Evolutionary conservation across 1,140 invertebrate genomes (phyloP).

Genomic region (Papilio polytes): DNA sequence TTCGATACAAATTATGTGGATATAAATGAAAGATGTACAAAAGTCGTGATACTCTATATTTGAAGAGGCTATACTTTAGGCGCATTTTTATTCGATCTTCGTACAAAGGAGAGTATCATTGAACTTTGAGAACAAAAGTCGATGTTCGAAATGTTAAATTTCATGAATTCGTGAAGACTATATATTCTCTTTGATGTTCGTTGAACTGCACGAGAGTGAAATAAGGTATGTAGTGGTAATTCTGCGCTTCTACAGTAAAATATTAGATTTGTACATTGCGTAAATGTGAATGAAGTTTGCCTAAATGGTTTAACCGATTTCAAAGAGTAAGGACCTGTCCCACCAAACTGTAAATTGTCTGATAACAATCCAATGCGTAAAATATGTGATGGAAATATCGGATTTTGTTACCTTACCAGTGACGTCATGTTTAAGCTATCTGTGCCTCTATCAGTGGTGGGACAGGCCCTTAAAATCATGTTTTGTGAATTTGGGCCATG

Average conservation of each 20-base stretch:
- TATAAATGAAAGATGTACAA: background rate
- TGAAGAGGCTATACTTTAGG: background rate
- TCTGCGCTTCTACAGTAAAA: background rate
- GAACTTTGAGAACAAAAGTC: background rate
- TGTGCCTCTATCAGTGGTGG: too few relatives aligned
- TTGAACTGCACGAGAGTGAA: constrained; percentile 15
- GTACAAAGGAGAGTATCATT: constrained; percentile 1
- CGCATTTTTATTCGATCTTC: constrained; percentile 6
- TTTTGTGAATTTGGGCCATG: too few relatives aligned
- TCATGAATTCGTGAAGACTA: constrained; percentile 13
- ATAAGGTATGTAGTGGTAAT: background rate
- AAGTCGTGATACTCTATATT: background rate
- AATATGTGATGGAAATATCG: too few relatives aligned
- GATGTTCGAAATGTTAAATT: constrained; percentile 5
- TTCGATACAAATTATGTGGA: background rate
- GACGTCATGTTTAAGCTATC: too few relatives aligned
- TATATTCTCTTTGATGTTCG: background rate
- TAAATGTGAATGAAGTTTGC: too few relatives aligned
- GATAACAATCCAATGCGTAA: too few relatives aligned
- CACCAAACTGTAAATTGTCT: too few relatives aligned
- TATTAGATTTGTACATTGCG: background rate
- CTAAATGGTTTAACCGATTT: too few relatives aligned
- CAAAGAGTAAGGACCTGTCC: too few relatives aligned
- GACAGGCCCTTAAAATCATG: too few relatives aligned
- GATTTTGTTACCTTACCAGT: too few relatives aligned